Evolutionary conservation across 2,113 vertebrate genomes (phyloP), one percentile per base, ranked within the genome.

Genomic region (Cinclus cinclus): DNA sequence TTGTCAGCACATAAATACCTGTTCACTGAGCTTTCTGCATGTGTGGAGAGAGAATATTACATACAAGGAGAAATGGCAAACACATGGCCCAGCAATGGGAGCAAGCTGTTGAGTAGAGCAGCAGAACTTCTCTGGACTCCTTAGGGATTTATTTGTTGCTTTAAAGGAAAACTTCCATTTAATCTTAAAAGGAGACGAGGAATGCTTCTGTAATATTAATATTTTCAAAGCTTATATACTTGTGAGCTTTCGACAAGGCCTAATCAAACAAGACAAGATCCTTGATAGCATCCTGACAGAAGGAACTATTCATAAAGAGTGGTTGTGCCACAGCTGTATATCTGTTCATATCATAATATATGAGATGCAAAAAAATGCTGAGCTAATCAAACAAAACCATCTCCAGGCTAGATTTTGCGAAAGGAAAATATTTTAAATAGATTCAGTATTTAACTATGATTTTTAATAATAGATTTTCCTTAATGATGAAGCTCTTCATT

Each of bases 261-360:
- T 89, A 90, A 93, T 95, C 90, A 92, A 95, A 76, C 44, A 70
- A 64, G 87, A 88, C 82, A 95, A 83, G 84, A 81, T 90, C 63
- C 47, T 88, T 92, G 52, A 75, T 78, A 74, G 37, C 2, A 0
- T 73, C 46, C 73, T 89, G 64, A 52, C 64, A 64, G 56, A 79
- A 89, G 73, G 60, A 90, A 22, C 47, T 92, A 2, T 46, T 86
- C 39, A n/a, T 50, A 15, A 83, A 25, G 37, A 37, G 53, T 56
- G 62, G 52, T 81, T 81, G 42, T 41, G 68, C 41, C 63, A 83
- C 94, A 89, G 90, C 88, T 95, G 90, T 67, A 55, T 86, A 37
- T 89, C 59, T 91, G 44, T 81, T 90, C 44, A 24, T 71, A 41
- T 60, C 55, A 18, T 49, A 15, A 20, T 56, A 8, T 44, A 71